Conservation (phyloP, 2,113 vertebrate genomes). For the Apteryx mantelli region DNA sequence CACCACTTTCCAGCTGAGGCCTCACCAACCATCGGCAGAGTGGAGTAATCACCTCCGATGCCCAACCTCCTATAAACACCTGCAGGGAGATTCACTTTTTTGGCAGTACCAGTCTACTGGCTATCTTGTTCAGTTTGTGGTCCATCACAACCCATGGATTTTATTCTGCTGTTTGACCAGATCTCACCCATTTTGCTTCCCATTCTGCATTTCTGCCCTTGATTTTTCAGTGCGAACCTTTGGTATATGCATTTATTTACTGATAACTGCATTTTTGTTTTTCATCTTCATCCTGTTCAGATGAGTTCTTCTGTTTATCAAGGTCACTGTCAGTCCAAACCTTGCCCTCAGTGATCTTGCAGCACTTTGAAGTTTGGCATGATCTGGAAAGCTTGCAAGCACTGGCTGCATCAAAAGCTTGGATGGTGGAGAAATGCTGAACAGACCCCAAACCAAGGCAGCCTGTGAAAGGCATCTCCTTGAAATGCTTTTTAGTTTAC, state of each 20-base stretch:
- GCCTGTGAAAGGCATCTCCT: not conserved
- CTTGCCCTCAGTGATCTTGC: not conserved
- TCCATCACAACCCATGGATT: no score
- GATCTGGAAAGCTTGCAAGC: not conserved
- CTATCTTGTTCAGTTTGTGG: not conserved
- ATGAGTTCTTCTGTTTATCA: not conserved
- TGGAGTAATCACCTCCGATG: not conserved
- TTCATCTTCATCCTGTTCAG: not conserved
- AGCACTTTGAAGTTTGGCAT: not conserved
- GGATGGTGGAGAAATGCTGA: not conserved
- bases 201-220: not conserved
- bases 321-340: not conserved
- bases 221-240: not conserved
- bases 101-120: not conserved
- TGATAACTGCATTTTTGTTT: not conserved
- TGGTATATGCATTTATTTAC: not conserved
- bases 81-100: not conserved
- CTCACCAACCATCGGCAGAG: not conserved
- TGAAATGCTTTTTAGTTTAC: not conserved
- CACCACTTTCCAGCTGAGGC: accelerated
- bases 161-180: not conserved
- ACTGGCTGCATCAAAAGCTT: not conserved
- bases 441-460: not conserved
- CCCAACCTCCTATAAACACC: not conserved
- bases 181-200: not conserved